A percentile compares a stretch with the other conserved stretches of the same genome.
Evolutionary conservation across 2,888 invertebrate species (phyloP).

Genomic region (Carpatolechia fugitivella): DNA sequence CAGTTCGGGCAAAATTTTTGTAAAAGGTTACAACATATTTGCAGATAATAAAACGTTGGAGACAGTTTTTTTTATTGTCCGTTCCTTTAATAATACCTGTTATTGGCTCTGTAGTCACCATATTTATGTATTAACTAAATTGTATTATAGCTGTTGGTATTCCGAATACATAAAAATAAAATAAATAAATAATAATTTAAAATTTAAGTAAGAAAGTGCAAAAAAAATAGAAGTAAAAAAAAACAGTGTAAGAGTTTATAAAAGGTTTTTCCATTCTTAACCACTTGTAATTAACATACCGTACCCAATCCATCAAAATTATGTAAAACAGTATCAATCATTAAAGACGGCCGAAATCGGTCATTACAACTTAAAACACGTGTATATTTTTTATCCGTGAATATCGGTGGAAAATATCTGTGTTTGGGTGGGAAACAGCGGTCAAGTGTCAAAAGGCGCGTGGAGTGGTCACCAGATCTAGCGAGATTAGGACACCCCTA

Average conservation of each 20-base stretch:
- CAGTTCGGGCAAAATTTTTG: not conserved
- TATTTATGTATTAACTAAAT: no score
- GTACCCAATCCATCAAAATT: constrained; percentile 11
- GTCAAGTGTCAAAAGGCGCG: constrained; percentile 66
- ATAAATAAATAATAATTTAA: no score
- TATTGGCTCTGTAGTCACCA: no score
- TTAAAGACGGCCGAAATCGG: constrained; percentile 30
- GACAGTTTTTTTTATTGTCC: not conserved
- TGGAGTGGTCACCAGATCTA: constrained; percentile 64
- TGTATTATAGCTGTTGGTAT: no score
- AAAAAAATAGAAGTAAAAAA: no score
- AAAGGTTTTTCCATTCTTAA: no score
- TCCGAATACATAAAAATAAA: no score
- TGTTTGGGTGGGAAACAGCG: constrained; percentile 39
- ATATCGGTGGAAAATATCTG: constrained; percentile 53
- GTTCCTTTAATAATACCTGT: no score
- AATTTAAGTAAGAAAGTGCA: no score
- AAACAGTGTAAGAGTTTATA: no score
- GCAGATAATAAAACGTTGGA: not conserved
- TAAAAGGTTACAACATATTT: constrained; percentile 4
- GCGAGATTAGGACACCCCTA: constrained; percentile 56
- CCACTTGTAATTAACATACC: not conserved
- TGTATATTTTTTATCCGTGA: constrained; percentile 50
- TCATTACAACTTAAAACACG: constrained; percentile 58
- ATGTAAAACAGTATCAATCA: constrained; percentile 10